Conservation (phyloP, 64 coral and sea anemone species). For the Actinia equina region DNA sequence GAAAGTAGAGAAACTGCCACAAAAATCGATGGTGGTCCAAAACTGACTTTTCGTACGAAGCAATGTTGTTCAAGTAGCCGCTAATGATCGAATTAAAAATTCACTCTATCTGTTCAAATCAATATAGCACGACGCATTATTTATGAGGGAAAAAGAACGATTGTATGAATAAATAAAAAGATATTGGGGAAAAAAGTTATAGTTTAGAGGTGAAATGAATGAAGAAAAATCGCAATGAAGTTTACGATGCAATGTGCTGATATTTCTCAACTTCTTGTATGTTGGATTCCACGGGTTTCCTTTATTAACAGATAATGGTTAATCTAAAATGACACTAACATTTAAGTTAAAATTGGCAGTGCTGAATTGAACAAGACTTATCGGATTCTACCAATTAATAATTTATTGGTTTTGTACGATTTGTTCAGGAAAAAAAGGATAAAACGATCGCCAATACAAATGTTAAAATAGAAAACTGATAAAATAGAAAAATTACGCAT, state of each 20-base stretch:
- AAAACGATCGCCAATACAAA: not conserved
- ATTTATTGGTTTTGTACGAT: not conserved
- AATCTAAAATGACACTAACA: not conserved
- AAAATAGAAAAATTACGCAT: not conserved
- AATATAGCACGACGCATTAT: not conserved
- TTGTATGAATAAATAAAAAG: no score
- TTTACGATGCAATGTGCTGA: no score
- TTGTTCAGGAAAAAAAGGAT: not conserved
- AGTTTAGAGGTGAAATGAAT: no score
- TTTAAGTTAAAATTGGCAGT: not conserved
- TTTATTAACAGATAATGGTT: not conserved
- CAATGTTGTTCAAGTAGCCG: not conserved
- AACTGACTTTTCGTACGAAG: not conserved
- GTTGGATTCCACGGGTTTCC: not conserved
- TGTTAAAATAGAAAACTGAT: not conserved
- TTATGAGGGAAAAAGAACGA: not conserved
- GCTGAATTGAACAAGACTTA: not conserved
- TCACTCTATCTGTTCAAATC: not conserved
- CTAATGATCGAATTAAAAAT: not conserved
- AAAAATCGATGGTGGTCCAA: no score
- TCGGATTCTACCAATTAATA: not conserved
- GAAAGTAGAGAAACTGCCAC: no score
- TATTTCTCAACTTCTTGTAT: not conserved
- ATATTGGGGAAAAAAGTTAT: no score
- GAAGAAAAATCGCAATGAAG: no score